These are phyloP conservation scores for Phallusia fumigata DNA, from an alignment of 23 tunicate species.

Conservation along the genomic window DNA sequence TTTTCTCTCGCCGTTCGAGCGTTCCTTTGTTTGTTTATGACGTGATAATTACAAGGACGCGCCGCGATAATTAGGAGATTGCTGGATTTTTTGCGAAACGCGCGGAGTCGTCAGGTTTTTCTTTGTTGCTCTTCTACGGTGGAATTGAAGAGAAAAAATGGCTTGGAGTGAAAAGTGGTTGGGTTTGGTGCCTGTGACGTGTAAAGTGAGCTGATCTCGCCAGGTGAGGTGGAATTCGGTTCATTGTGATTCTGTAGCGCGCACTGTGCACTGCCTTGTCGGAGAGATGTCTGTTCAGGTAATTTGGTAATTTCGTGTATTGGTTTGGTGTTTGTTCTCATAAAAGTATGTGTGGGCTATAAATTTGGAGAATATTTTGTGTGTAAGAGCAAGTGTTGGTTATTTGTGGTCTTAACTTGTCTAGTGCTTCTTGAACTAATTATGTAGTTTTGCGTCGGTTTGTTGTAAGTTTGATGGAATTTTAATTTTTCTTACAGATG, in stretches of 20 bases:
- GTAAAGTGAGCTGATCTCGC: neutral
- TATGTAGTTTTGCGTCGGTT: neutral
- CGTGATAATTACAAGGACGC: conserved; percentile 15
- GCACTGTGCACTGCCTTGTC: too few species aligned
- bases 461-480: neutral
- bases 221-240: too few species aligned
- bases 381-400: neutral
- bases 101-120: neutral
- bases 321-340: too few species aligned
- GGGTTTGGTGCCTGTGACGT: neutral
- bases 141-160: neutral
- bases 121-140: neutral
- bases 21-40: conserved; percentile 9
- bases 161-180: neutral
- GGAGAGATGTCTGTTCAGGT: too few species aligned
- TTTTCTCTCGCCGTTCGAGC: neutral
- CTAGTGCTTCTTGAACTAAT: neutral
- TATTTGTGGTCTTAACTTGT: neutral
- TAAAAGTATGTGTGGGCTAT: too few species aligned
- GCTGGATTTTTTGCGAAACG: conserved; percentile 1
- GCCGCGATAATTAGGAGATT: conserved; percentile 12
- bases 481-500: conserved; percentile 46
- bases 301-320: too few species aligned
- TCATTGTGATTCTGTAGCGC: too few species aligned
- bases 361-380: too few species aligned